These are phyloP conservation scores for Indri indri DNA, from an alignment of 2,113 vertebrate genomes.

Conservation along the genomic window DNA sequence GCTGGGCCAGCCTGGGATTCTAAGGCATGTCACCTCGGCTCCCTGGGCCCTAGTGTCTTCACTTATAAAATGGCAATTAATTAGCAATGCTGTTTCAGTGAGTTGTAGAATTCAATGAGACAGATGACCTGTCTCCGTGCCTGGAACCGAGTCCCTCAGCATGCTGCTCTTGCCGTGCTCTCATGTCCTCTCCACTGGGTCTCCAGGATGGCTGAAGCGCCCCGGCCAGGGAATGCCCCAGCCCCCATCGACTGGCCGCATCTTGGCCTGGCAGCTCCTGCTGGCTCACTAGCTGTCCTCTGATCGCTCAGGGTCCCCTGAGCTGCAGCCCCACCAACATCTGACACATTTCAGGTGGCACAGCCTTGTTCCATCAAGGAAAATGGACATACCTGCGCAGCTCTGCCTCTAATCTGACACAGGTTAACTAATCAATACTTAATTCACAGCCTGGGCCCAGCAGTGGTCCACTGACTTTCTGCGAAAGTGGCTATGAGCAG, in stretches of 20 bases:
- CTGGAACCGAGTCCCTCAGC: background rate
- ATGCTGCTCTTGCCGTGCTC: background rate
- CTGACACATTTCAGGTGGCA: background rate
- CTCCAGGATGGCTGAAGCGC: background rate
- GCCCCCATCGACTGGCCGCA: background rate
- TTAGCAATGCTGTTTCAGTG: background rate
- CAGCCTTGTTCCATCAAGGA: background rate
- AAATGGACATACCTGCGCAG: background rate
- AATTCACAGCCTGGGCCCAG: background rate
- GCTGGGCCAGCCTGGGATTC: background rate
- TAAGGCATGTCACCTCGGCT: background rate
- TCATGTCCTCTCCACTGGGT: background rate
- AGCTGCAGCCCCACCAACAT: background rate
- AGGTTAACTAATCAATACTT: background rate
- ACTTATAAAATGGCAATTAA: background rate
- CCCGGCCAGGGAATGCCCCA: too few species aligned
- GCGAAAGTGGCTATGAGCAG: background rate
- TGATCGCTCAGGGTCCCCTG: background rate
- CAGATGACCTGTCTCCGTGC: background rate
- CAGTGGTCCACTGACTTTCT: background rate
- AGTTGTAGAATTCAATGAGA: background rate
- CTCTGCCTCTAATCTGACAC: background rate
- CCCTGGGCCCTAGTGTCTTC: background rate
- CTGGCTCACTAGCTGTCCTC: background rate
- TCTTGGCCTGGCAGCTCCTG: background rate